Evolutionary conservation across 2,888 invertebrate genomes (phyloP).

Genomic region (Xanthorhoe designata): DNA sequence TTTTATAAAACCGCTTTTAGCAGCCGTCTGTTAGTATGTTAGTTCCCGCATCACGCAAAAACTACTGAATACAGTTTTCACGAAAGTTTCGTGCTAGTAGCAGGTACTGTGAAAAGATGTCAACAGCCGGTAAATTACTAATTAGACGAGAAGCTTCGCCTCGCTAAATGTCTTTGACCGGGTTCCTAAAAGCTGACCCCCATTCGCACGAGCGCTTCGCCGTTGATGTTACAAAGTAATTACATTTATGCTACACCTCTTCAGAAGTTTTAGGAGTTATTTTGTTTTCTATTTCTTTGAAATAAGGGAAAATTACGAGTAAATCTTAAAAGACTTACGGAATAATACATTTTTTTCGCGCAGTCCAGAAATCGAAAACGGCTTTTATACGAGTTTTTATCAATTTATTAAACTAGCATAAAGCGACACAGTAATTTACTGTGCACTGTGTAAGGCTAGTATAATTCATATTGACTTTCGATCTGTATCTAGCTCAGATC

Average conservation of each 20-base stretch:
- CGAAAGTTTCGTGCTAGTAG: not conserved
- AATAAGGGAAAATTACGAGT: not conserved
- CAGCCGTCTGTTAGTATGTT: no score
- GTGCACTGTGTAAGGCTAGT: no score
- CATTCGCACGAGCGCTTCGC: conserved; percentile 17
- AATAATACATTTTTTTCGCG: not conserved
- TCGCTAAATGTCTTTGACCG: conserved; percentile 44
- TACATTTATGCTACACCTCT: conserved; percentile 4
- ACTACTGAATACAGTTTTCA: not conserved
- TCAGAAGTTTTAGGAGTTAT: not conserved
- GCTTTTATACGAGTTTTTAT: no score
- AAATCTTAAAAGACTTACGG: not conserved
- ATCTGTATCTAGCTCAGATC: no score
- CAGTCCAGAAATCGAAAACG: no score
- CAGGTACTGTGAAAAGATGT: conserved; percentile 44
- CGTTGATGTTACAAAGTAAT: conserved; percentile 14
- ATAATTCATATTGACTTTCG: no score
- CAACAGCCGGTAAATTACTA: conserved; percentile 57
- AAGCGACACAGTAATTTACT: not conserved
- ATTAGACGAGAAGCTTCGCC: conserved; percentile 49
- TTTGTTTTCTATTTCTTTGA: conserved; percentile 2
- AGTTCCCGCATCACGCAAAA: no score
- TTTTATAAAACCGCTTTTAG: no score
- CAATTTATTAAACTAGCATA: not conserved
- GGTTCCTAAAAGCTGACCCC: conserved; percentile 40